Conservation (phyloP, 2,113 vertebrate genomes). For the Nycticorax nycticorax region DNA sequence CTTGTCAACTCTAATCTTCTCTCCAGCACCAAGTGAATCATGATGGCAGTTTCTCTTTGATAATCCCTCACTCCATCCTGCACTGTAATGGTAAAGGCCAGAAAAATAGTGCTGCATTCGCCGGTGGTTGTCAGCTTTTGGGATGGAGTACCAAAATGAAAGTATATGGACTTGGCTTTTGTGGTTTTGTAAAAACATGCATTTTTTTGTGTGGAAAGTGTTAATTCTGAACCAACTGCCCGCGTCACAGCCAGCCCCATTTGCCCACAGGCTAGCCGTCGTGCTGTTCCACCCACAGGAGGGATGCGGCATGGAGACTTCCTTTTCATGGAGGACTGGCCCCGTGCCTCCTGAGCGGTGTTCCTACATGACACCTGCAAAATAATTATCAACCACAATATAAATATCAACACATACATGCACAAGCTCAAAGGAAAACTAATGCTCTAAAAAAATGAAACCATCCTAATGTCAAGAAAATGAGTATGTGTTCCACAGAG, state of each 20-base stretch:
- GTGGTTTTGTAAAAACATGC: neutral
- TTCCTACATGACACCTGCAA: neutral
- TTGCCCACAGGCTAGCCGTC: neutral
- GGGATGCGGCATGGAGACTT: neutral
- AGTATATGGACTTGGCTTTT: neutral
- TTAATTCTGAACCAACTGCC: neutral
- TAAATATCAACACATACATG: neutral
- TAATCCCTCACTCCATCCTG: neutral
- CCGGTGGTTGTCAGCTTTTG: neutral
- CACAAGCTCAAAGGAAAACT: neutral
- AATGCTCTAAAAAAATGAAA: neutral
- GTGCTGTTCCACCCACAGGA: accelerated
- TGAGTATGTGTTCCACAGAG: neutral
- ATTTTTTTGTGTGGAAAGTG: neutral
- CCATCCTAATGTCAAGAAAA: neutral
- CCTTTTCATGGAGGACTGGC: neutral
- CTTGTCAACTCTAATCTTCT: neutral
- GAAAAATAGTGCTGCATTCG: neutral
- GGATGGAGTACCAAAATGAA: neutral
- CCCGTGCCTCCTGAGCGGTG: neutral
- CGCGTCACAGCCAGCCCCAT: neutral
- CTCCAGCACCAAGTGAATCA: neutral
- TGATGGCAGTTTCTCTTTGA: neutral
- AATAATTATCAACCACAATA: neutral
- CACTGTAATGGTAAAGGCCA: neutral